Evolutionary conservation across 23 tunicate genomes (phyloP).

Genomic region (Botrylloides violaceus): DNA sequence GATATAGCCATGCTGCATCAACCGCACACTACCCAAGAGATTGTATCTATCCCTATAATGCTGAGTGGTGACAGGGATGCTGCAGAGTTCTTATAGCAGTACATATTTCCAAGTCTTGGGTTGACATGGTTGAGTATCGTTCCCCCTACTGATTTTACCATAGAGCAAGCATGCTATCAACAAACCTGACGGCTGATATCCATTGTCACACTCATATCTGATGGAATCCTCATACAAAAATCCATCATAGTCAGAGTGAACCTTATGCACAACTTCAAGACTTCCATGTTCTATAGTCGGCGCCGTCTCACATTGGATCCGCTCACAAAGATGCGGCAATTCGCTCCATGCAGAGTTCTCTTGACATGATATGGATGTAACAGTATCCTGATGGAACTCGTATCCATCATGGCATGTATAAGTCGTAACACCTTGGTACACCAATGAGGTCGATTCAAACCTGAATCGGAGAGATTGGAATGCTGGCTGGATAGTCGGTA

Average conservation of each 20-base stretch:
- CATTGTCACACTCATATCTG: conserved; percentile 13
- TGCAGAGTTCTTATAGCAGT: too few relatives aligned
- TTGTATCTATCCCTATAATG: too few relatives aligned
- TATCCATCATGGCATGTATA: conserved; percentile 73
- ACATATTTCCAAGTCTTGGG: too few relatives aligned
- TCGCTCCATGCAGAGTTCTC: background rate
- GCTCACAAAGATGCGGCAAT: background rate
- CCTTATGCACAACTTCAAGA: background rate
- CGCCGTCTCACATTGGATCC: background rate
- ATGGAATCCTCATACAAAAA: conserved; percentile 1
- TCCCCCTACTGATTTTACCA: too few relatives aligned
- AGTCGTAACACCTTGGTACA: conserved; percentile 6
- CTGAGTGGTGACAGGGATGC: too few relatives aligned
- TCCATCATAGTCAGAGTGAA: background rate
- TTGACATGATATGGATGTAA: background rate
- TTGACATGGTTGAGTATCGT: too few relatives aligned
- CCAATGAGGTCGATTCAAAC: background rate
- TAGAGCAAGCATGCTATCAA: too few relatives aligned
- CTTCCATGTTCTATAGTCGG: background rate
- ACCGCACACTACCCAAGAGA: too few relatives aligned
- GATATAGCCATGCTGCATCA: too few relatives aligned
- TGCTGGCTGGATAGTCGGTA: too few relatives aligned
- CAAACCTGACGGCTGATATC: conserved; percentile 9
- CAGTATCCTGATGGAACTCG: background rate
- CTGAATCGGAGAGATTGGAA: too few relatives aligned